phyloP scores from a whole-genome alignment of 1,140 invertebrate species.

The Drosophila lowei region DNA sequence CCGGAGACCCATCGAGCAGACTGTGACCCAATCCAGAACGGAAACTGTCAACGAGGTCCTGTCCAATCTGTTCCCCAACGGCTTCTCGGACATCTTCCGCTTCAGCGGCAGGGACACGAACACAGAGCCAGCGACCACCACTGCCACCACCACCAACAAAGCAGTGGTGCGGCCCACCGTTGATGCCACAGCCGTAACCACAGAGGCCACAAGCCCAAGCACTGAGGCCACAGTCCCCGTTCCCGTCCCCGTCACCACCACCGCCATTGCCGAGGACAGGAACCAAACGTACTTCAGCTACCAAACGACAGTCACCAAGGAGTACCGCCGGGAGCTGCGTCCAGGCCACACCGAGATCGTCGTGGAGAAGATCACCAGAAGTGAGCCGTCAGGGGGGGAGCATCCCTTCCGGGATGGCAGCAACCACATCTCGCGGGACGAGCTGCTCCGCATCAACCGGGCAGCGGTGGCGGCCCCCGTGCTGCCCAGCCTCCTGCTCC shows the following conservation, averaged over 20 bases:
- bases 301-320: conserved; percentile 67
- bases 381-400: conserved; percentile 31
- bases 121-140: conserved; percentile 29
- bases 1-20: conserved; percentile 31
- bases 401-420: conserved; percentile 58
- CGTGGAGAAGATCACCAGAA: conserved; percentile 58
- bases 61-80: conserved; percentile 74
- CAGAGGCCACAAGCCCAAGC: not conserved
- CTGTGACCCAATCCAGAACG: conserved; percentile 34
- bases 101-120: conserved; percentile 60
- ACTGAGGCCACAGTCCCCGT: no score
- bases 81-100: conserved; percentile 77
- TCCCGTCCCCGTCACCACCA: not conserved
- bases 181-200: conserved; percentile 8
- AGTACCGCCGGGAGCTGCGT: conserved; percentile 63
- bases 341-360: conserved; percentile 76
- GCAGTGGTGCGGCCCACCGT: conserved; percentile 23
- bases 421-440: conserved; percentile 68
- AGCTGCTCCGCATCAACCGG: conserved; percentile 71
- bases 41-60: conserved; percentile 75
- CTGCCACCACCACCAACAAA: conserved; percentile 43
- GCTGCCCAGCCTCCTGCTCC: conserved; percentile 68
- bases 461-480: conserved; percentile 70
- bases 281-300: conserved; percentile 68
- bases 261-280: not conserved